Base-by-base conservation (phyloP, 2,113 vertebrate species). In the Chelonoidis abingdonii region DNA sequence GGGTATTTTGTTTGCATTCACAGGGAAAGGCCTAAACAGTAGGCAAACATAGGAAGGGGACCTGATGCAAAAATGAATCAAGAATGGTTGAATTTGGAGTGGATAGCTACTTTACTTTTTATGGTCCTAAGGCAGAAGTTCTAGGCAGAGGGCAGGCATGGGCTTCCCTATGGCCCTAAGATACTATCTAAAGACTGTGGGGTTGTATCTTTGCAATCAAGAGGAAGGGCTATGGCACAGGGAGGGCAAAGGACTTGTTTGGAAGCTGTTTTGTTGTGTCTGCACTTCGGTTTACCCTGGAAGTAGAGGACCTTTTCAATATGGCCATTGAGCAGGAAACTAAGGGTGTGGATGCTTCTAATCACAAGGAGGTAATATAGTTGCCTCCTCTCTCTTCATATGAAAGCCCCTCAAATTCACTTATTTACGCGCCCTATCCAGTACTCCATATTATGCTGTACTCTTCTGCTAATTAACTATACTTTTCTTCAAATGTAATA, bases 221-320 rank as follows among this genome's bases (percentile, higher is more conserved):
- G 87, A 24, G 24, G 1, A 87, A 29, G 19, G n/a, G 47, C 56
- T 62, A 76, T 21, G 54, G 25, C 29, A 62, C 27, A 31, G 85
- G 89, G 92, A 14, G 0, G 83, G 56, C 6, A 9, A 78, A 91
- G 91, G 25, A 44, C 38, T 92, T 93, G 83, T 87, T 94, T 88
- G 72, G 53, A 94, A 94, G 84, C 2, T 3, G 88, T 89, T 90
- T 87, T 88, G 78, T 24, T 94, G 52, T n/a, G 84, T 82, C 59
- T 92, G 47, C 41, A 92, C 93, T 95, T n/a, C 5, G 87, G 22
- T 85, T 93, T 97, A 31, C 83, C 87, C 83, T 90, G 76, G 89
- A 96, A 93, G 93, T 19, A 87, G 85, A 72, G 16, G 13, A 89
- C 47, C 11, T 52, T 80, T 79, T 86, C 29, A 84, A 31, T 49